Conservation (phyloP, 2,113 vertebrate genomes). For the Ammodytes dubius region DNA sequence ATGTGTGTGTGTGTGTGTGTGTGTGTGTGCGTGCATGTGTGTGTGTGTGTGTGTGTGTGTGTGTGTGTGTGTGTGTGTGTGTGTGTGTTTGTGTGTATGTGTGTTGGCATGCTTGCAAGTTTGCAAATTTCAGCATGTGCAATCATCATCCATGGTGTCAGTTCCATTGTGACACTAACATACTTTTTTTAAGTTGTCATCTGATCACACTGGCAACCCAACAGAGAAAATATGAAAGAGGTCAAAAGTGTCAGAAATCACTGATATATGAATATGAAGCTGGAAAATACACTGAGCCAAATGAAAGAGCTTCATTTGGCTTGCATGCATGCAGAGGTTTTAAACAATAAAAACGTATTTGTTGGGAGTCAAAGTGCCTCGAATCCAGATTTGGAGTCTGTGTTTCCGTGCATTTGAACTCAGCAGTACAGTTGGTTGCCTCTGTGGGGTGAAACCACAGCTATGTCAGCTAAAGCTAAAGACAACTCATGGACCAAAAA, state of each 20-base stretch:
- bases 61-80: slow-evolving; percentile 17
- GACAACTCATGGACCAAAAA: slow-evolving; percentile 70
- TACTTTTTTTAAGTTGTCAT: slow-evolving; percentile 22
- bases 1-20: slow-evolving; percentile 11
- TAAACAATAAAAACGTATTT: slow-evolving; percentile 34
- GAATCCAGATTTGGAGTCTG: slow-evolving; percentile 24
- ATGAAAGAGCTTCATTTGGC: slow-evolving; percentile 7
- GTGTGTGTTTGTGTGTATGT: slow-evolving; percentile 17
- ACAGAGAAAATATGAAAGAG: slow-evolving; percentile 20
- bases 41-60: slow-evolving; percentile 1
- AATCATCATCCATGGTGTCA: slow-evolving; percentile 25
- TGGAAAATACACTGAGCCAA: background rate
- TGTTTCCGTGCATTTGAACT: slow-evolving; percentile 28
- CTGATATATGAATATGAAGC: background rate
- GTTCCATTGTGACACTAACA: slow-evolving; percentile 27
- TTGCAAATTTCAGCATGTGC: slow-evolving; percentile 39
- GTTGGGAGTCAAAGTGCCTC: slow-evolving; percentile 37
- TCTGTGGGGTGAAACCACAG: slow-evolving; percentile 74
- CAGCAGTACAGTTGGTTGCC: slow-evolving; percentile 47
- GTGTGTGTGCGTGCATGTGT: slow-evolving; percentile 15
- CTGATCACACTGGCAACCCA: slow-evolving; percentile 51
- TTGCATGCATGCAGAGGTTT: slow-evolving; percentile 31
- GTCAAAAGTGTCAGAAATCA: slow-evolving; percentile 11
- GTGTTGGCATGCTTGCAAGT: slow-evolving; percentile 3
- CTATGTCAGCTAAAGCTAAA: slow-evolving; percentile 73